A percentile compares a stretch with the other conserved stretches of the same genome.
Evolutionary conservation across 2,888 invertebrate genomes (phyloP).

Genomic region (Argyra leucocephala): DNA sequence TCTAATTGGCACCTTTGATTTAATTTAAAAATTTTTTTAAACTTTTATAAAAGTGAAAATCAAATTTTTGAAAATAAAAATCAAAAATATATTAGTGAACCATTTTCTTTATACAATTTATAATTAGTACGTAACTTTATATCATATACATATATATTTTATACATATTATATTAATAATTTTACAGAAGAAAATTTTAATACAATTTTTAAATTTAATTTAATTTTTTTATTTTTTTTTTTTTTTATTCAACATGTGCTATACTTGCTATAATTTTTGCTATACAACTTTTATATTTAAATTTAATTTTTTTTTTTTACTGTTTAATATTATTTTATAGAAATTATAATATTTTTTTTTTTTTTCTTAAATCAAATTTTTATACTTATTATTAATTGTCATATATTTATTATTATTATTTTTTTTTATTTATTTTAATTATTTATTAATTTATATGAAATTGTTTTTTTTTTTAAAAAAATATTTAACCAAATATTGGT

Average conservation of each 20-base stretch:
- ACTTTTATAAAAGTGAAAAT: too few species aligned
- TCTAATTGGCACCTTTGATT: conserved; percentile 1
- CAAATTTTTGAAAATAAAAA: too few species aligned
- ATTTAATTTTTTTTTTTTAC: not conserved
- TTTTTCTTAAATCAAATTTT: not conserved
- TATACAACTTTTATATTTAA: not conserved
- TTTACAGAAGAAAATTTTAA: not conserved
- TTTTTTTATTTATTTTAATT: not conserved
- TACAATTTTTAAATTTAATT: not conserved
- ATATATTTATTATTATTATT: not conserved
- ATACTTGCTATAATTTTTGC: conserved; percentile 1
- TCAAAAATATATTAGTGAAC: too few species aligned
- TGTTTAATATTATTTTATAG: not conserved
- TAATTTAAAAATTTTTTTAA: not conserved
- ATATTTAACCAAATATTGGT: conserved; percentile 6
- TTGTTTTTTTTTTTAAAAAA: not conserved
- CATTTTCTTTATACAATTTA: too few species aligned
- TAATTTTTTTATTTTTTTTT: not conserved
- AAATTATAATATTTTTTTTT: not conserved
- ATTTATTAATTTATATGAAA: not conserved
- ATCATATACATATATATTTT: too few species aligned
- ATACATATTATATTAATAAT: not conserved
- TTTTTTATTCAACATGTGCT: not conserved
- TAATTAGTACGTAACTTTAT: too few species aligned
- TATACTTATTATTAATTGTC: not conserved